phyloP scores from a whole-genome alignment of 1,140 invertebrate species.

The Pseudoatta argentina region DNA sequence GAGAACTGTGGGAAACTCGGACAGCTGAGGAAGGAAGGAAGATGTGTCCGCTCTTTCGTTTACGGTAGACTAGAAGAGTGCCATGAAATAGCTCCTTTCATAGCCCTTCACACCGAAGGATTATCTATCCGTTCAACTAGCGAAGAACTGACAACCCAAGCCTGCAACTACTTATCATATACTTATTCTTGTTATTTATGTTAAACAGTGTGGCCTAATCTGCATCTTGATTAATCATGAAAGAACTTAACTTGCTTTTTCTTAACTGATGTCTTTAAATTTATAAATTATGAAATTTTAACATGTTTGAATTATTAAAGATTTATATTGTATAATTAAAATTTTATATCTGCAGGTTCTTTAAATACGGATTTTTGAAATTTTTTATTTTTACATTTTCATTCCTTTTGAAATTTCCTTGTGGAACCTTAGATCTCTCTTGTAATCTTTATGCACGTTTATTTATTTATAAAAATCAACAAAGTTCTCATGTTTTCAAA shows the following conservation, averaged over 20 bases:
- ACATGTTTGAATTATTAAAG: not conserved
- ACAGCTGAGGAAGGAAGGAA: slow-evolving; percentile 74
- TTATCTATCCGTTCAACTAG: slow-evolving; percentile 61
- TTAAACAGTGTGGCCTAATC: slow-evolving; percentile 16
- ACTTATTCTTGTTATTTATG: slow-evolving; percentile 54
- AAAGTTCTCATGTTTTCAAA: not conserved
- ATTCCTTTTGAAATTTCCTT: not conserved
- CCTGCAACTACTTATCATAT: slow-evolving; percentile 28
- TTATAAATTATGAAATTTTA: not conserved
- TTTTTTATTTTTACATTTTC: not conserved
- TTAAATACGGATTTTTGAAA: not conserved
- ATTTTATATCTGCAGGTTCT: not conserved
- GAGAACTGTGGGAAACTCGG: slow-evolving; percentile 82
- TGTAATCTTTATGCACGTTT: not conserved
- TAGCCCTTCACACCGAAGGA: slow-evolving; percentile 59
- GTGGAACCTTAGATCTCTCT: not conserved
- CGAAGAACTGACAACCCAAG: slow-evolving; percentile 33
- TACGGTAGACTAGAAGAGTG: slow-evolving; percentile 32
- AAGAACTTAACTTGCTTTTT: not conserved
- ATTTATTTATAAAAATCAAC: slow-evolving; percentile 12
- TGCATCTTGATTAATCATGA: slow-evolving; percentile 28
- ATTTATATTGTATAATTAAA: not conserved
- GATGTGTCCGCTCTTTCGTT: slow-evolving; percentile 44
- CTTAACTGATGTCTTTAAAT: not conserved
- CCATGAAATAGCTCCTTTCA: slow-evolving; percentile 29